Evolutionary conservation across 2,888 invertebrate species (phyloP), one percentile per base, ranked within the genome.

Genomic region (Gonocerus acuteangulatus): DNA sequence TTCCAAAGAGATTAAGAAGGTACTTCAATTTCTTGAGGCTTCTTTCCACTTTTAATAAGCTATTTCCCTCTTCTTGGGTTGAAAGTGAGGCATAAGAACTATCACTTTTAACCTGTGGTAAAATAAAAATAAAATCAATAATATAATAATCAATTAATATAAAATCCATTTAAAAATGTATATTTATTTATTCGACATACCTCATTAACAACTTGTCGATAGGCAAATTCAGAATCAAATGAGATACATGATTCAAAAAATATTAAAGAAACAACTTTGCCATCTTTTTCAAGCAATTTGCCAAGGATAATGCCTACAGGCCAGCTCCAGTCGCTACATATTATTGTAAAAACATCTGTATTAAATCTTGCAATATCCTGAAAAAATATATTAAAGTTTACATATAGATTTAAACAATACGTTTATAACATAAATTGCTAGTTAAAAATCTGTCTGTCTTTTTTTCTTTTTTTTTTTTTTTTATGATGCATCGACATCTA

Each of bases 301-400:
- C 47, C 47, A 18, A 47, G 11, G 18, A 19, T 11, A 19, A 47
- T 2, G 6, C 47, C 47, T 11, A 47, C 19, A 3, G 15, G 16
- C 47, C 47, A 47, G 19, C 18, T 47, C 47, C 47, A 47, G 21
- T 47, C 47, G 7, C 19, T 19, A 18, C 47, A 47, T 47, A 47
- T 47, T 18, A 47, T 47, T 7, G 47, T 47, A 19, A 47, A 47
- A 7, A 47, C 21, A 4, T 7, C 18, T 7, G 6, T 19, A 21
- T 16, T 19, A 47, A 47, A 47, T 13, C 19, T 47, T 47, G 11
- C 18, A 4, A 47, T 16, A 13, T 19, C 47, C 47, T 47, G 15
- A 7, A 42, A 42, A n/a, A n/a, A n/a, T n/a, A n/a, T n/a, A n/a
- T n/a, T n/a, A n/a, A n/a, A n/a, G n/a, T 34, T 34, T 34, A 34